A percentile compares a stretch with the other conserved stretches of the same genome.
Evolutionary conservation across 2,797 vertebrate genomes (phyloP).

Genomic region (Sebastes iracundus): DNA sequence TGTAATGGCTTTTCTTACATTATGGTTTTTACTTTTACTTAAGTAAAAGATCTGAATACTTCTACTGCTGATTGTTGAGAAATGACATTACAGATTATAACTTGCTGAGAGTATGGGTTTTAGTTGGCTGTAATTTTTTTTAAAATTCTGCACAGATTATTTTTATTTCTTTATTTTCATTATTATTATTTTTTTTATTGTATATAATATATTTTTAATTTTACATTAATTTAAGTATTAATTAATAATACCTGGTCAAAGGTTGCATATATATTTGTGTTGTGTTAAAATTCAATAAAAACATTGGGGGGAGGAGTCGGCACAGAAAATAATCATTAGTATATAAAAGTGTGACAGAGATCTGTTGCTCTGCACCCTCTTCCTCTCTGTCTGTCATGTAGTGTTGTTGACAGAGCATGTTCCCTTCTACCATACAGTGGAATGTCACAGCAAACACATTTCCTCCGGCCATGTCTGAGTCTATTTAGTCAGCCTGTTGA

Average conservation of each 20-base stretch:
- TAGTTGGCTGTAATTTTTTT: not conserved
- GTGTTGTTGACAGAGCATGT: constrained; percentile 60
- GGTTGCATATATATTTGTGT: too few species aligned
- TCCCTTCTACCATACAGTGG: constrained; percentile 68
- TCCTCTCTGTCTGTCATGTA: constrained; percentile 48
- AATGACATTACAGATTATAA: not conserved
- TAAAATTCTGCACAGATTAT: not conserved
- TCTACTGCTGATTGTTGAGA: not conserved
- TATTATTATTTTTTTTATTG: too few species aligned
- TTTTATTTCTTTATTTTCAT: too few species aligned
- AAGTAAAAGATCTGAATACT: not conserved
- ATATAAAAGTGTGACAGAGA: constrained; percentile 14
- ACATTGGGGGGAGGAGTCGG: too few species aligned
- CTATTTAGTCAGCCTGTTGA: constrained; percentile 80
- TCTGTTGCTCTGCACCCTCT: constrained; percentile 26
- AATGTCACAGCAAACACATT: constrained; percentile 79
- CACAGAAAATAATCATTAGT: not conserved
- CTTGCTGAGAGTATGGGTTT: not conserved
- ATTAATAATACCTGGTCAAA: too few species aligned
- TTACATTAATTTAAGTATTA: too few species aligned
- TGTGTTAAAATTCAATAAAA: not conserved
- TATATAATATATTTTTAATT: too few species aligned
- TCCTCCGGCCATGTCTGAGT: constrained; percentile 75
- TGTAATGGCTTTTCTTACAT: not conserved
- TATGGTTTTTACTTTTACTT: not conserved